Percentiles rank a stretch among this genome's conserved stretches.
Evolutionary conservation across 2,888 invertebrate genomes (phyloP).

Genomic region (Caenorhabditis imperialis): DNA sequence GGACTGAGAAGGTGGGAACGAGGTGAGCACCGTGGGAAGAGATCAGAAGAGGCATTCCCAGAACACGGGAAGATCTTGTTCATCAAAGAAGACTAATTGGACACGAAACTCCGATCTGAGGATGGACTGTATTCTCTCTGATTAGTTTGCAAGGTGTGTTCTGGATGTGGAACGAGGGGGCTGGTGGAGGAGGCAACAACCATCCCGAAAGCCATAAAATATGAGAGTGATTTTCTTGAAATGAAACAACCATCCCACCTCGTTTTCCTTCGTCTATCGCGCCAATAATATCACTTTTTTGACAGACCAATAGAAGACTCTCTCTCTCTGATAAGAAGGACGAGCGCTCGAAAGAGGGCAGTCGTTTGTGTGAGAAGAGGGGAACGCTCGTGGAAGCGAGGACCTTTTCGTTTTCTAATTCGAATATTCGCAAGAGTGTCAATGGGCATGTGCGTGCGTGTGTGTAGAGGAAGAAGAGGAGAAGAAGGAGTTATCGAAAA

Average conservation of each 20-base stretch:
- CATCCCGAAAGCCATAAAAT: not conserved
- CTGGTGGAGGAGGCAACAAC: not conserved
- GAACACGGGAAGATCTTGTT: too few species aligned
- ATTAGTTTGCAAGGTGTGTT: too few species aligned
- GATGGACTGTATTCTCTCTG: slow-evolving; percentile 4
- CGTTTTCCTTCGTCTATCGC: not conserved
- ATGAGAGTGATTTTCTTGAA: slow-evolving; percentile 3
- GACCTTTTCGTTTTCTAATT: slow-evolving; percentile 1
- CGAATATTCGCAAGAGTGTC: slow-evolving; percentile 13
- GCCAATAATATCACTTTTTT: slow-evolving; percentile 11
- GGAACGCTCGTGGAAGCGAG: not conserved
- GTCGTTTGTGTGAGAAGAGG: not conserved
- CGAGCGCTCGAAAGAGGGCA: slow-evolving; percentile 2
- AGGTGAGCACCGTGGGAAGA: too few species aligned
- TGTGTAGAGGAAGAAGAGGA: slow-evolving; percentile 6
- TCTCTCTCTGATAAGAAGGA: slow-evolving; percentile 10
- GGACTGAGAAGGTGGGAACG: too few species aligned
- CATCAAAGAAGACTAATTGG: too few species aligned
- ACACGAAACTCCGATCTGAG: too few species aligned
- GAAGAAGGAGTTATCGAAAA: slow-evolving; percentile 10
- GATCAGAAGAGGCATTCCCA: too few species aligned
- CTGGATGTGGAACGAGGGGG: not conserved
- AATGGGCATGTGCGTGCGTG: slow-evolving; percentile 9
- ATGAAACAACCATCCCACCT: not conserved
- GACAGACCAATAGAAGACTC: too few species aligned